Evolutionary conservation across 1,140 invertebrate species (phyloP).

Genomic region (Brachionus calyciflorus): DNA sequence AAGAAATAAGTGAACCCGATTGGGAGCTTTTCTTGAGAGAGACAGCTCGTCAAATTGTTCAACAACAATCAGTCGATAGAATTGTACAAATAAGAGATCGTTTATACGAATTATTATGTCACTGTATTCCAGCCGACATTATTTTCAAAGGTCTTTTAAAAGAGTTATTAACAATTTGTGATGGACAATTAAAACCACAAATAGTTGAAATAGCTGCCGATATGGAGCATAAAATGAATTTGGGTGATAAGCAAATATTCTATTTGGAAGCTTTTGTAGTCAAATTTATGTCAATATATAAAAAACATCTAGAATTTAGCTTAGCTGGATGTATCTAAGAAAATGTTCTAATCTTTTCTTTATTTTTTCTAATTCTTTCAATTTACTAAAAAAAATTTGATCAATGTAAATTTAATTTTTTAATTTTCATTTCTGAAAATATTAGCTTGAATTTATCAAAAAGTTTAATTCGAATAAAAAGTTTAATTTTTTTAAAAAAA

Average conservation of each 20-base stretch:
- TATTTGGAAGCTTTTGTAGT: constrained; percentile 95
- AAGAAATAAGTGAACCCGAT: constrained; percentile 80
- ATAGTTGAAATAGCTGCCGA: constrained; percentile 78
- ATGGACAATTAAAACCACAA: constrained; percentile 79
- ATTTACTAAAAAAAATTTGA: too few relatives aligned
- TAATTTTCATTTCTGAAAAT: too few relatives aligned
- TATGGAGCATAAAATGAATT: constrained; percentile 83
- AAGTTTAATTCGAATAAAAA: too few relatives aligned
- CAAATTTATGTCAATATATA: constrained; percentile 91
- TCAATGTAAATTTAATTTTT: too few relatives aligned
- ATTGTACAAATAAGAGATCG: constrained; percentile 78
- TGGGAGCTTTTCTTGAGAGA: constrained; percentile 85
- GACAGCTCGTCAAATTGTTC: constrained; percentile 76
- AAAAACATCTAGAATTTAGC: constrained; percentile 49
- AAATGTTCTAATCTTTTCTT: neutral
- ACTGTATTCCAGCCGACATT: constrained; percentile 86
- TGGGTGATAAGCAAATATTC: constrained; percentile 89
- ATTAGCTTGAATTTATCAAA: too few relatives aligned
- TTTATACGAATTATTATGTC: constrained; percentile 87
- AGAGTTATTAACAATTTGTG: constrained; percentile 82
- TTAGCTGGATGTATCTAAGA: constrained; percentile 30
- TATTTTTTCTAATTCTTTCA: too few relatives aligned
- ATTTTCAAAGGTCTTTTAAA: constrained; percentile 85
- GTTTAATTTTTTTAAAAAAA: too few relatives aligned
- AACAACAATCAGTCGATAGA: constrained; percentile 79